Conservation (phyloP, 1,140 invertebrate genomes). For the Ericerus pela region DNA sequence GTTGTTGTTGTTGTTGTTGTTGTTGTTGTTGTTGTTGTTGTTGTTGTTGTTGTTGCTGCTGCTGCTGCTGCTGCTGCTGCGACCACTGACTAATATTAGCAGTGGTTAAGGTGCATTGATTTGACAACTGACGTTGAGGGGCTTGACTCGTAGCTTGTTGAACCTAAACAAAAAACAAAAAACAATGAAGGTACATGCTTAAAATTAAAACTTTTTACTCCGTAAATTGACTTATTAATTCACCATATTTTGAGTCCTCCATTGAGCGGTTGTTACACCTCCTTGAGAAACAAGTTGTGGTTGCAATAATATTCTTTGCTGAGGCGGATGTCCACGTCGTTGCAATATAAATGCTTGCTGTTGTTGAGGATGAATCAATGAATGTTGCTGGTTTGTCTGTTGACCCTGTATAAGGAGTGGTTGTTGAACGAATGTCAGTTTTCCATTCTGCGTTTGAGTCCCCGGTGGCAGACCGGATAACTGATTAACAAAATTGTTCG, state of each 20-base stretch:
- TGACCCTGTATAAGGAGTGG: not conserved
- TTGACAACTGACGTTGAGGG: conserved; percentile 19
- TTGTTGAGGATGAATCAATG: conserved; percentile 18
- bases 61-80: conserved; percentile 19
- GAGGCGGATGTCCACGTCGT: not conserved
- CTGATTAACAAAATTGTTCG: not conserved
- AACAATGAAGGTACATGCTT: too few relatives aligned
- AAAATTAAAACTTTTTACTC: not conserved
- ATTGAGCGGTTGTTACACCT: not conserved
- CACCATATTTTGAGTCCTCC: not conserved
- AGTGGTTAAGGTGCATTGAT: not conserved
- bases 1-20: too few relatives aligned
- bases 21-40: conserved; percentile 20
- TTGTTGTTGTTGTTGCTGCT: conserved; percentile 22
- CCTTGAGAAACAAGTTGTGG: not conserved
- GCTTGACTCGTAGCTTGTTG: conserved; percentile 19
- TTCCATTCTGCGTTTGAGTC: not conserved
- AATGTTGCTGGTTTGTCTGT: not conserved
- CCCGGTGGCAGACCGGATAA: not conserved
- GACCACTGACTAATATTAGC: conserved; percentile 4
- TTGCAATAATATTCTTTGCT: not conserved
- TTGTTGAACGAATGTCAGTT: not conserved
- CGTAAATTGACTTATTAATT: not conserved
- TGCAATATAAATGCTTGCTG: not conserved
- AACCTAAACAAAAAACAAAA: not conserved